These are phyloP conservation scores for Cyphomyrmex costatus DNA, from an alignment of 1,140 invertebrate species.

Conservation along the genomic window DNA sequence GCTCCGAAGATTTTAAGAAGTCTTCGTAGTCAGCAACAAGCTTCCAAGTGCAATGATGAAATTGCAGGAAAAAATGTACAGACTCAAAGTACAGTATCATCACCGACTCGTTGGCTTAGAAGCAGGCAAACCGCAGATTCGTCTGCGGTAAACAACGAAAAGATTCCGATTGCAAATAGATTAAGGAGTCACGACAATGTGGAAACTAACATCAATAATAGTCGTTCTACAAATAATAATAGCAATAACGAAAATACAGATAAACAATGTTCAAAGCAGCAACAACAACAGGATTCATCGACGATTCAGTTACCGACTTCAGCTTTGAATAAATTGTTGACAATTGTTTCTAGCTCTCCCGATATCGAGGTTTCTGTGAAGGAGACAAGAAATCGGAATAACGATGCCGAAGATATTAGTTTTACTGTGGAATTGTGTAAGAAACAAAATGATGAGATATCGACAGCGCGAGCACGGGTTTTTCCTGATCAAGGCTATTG, in stretches of 20 bases:
- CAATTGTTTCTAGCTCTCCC: slow-evolving; percentile 80
- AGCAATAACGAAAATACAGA: slow-evolving; percentile 46
- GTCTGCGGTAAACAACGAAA: slow-evolving; percentile 31
- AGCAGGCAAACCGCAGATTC: slow-evolving; percentile 75
- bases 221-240: slow-evolving; percentile 57
- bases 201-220: slow-evolving; percentile 31
- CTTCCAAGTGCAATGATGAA: slow-evolving; percentile 69
- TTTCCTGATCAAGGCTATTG: slow-evolving; percentile 85
- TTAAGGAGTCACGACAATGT: slow-evolving; percentile 79
- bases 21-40: slow-evolving; percentile 64
- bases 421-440: slow-evolving; percentile 84
- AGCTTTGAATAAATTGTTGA: slow-evolving; percentile 84
- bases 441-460: slow-evolving; percentile 75
- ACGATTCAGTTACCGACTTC: slow-evolving; percentile 85
- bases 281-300: slow-evolving; percentile 53
- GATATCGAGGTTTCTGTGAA: slow-evolving; percentile 84
- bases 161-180: slow-evolving; percentile 79
- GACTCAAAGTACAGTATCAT: slow-evolving; percentile 51
- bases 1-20: slow-evolving; percentile 65
- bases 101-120: slow-evolving; percentile 73
- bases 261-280: slow-evolving; percentile 38
- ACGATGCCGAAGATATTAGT: slow-evolving; percentile 84
- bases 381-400: slow-evolving; percentile 81
- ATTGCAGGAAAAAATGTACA: slow-evolving; percentile 53
- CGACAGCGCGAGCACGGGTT: slow-evolving; percentile 83